Base-by-base conservation (phyloP, 2,888 invertebrate species). In the Lapara coniferarum region DNA sequence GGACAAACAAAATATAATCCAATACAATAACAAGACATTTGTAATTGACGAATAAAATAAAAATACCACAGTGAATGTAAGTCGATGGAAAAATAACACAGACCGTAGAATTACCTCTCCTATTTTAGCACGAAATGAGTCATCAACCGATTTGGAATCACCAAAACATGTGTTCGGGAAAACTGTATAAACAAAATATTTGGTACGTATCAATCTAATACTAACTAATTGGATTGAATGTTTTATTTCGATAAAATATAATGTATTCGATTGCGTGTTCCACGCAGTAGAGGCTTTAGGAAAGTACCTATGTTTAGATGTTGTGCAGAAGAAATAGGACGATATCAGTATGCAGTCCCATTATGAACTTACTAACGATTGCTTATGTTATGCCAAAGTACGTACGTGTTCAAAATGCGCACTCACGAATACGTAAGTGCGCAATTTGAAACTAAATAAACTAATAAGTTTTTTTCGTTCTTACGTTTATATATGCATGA, bases 311-410 rank as follows among this genome's bases (percentile, higher is more conserved):
- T 63, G 63, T 63, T 63, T 63, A 63, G 63, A 63, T 63, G 44
- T 59, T 63, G 49, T 16, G 49, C 19, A 19, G 49, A 16, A 63
- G 49, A 63, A 49, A 19, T 63, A 46, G 63, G 63, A 19, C 63
- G 19, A 19, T 12, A 63, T 63, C 63, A 49, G 63, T 46, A 63
- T 63, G 46, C 63, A n/a, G 46, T 46, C 16, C 46, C 63, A 63
- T 63, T 63, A 63, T 63, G 63, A 63, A 63, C 63, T 63, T 63
- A 46, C 63, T 63, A 63, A 63, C 63, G 63, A 63, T 63, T 63
- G 63, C 49, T 63, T 63, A 63, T 63, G 63, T 63, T 63, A 63
- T 63, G 63, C 63, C 63, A 63, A 63, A 49, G 63, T 63, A 63
- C 12, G 6, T 63, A 63, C 63, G 63, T 63, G 49, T 63, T 46